A percentile compares a stretch with the other conserved stretches of the same genome.
These are phyloP conservation scores for Apodemia duryi DNA, from an alignment of 2,888 invertebrate species.

Conservation along the genomic window DNA sequence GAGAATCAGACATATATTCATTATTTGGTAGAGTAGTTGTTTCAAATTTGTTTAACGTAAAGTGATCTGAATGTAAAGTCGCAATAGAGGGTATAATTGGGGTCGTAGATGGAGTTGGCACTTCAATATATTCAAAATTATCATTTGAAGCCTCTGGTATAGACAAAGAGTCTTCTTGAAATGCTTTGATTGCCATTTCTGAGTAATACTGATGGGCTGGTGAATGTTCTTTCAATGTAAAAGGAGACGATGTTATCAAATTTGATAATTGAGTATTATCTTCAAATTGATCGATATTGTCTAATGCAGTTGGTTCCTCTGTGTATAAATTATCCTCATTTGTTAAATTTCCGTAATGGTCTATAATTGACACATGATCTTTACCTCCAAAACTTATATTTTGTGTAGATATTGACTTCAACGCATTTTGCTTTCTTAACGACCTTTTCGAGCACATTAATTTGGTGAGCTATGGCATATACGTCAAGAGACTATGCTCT, in stretches of 20 bases:
- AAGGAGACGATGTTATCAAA: constrained; percentile 45
- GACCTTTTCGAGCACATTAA: too few relatives aligned
- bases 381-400: constrained; percentile 65
- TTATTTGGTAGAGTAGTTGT: constrained; percentile 1
- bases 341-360: constrained; percentile 52
- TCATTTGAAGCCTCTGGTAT: constrained; percentile 61
- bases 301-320: constrained; percentile 47
- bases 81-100: constrained; percentile 37
- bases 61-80: constrained; percentile 36
- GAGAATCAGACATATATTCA: constrained; percentile 15
- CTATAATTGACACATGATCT: constrained; percentile 56
- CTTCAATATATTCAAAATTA: constrained; percentile 58
- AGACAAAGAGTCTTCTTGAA: constrained; percentile 49
- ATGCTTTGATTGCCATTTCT: constrained; percentile 56
- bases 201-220: constrained; percentile 60
- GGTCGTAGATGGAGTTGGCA: constrained; percentile 46
- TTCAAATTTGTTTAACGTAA: background rate
- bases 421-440: too few relatives aligned
- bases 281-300: constrained; percentile 43
- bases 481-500: too few relatives aligned
- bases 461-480: too few relatives aligned
- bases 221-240: constrained; percentile 54
- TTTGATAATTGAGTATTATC: constrained; percentile 41
- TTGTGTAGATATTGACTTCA: constrained; percentile 51
- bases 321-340: constrained; percentile 35